Conservation (phyloP, 2,113 vertebrate species). For the Myotis brandtii region DNA sequence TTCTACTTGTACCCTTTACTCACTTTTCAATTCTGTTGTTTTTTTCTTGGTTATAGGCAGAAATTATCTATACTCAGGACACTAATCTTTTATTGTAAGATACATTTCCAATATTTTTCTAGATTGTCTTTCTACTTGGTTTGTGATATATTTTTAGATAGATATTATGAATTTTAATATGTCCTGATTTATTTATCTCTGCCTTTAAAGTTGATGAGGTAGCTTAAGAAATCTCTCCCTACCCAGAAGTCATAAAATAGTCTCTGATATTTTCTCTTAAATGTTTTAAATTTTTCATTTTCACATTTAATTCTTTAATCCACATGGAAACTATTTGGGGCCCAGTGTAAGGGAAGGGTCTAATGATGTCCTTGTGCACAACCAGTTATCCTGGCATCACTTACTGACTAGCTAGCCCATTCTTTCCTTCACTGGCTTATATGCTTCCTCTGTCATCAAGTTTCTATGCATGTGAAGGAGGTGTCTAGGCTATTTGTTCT, state of each 20-base stretch:
- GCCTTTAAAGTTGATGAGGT: not conserved
- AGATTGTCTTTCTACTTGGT: not conserved
- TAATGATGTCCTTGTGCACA: not conserved
- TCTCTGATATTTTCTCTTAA: not conserved
- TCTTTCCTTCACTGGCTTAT: not conserved
- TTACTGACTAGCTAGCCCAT: not conserved
- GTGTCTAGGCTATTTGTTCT: not conserved
- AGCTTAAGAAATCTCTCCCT: not conserved
- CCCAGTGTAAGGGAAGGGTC: not conserved
- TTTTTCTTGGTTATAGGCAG: not conserved
- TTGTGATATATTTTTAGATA: not conserved
- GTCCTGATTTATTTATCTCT: not conserved
- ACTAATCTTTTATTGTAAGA: not conserved
- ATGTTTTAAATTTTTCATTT: not conserved
- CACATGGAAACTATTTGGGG: not conserved
- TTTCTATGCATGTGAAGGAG: not conserved
- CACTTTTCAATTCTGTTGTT: not conserved
- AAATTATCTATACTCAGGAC: not conserved
- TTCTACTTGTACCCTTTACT: not conserved
- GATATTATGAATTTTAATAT: not conserved
- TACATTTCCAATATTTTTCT: not conserved
- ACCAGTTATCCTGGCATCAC: not conserved
- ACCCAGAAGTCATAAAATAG: not conserved
- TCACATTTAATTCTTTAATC: conserved; percentile 32
- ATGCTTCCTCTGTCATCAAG: not conserved